Conservation (phyloP, 2,888 invertebrate species). For the Nomada ruficornis region DNA sequence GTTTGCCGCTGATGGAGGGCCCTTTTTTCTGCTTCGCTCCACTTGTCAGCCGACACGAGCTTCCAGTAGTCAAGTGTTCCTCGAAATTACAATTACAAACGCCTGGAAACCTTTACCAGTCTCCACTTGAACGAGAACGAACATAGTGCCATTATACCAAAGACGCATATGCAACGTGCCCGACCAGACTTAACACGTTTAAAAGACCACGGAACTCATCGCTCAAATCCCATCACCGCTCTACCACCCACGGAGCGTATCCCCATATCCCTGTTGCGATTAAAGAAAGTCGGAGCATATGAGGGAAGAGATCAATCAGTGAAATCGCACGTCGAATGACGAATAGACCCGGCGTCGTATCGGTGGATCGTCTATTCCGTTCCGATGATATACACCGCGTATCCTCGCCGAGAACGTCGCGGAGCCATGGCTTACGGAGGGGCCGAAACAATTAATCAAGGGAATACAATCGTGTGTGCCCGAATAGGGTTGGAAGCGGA, state of each 20-base stretch:
- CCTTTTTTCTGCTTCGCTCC: neutral
- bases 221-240: too few relatives aligned
- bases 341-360: slow-evolving; percentile 51
- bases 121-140: slow-evolving; percentile 4
- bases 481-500: slow-evolving; percentile 2
- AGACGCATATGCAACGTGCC: neutral
- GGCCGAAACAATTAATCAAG: slow-evolving; percentile 77
- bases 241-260: slow-evolving; percentile 1
- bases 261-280: neutral
- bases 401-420: slow-evolving; percentile 19
- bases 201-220: neutral
- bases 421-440: slow-evolving; percentile 4
- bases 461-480: slow-evolving; percentile 66
- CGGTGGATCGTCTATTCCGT: slow-evolving; percentile 39
- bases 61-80: slow-evolving; percentile 6
- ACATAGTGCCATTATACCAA: neutral
- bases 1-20: neutral
- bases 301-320: slow-evolving; percentile 37
- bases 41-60: neutral
- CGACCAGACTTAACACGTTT: neutral
- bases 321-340: slow-evolving; percentile 49
- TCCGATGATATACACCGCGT: slow-evolving; percentile 35
- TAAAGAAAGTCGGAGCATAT: slow-evolving; percentile 14
- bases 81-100: neutral
- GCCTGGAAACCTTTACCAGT: neutral